These are phyloP conservation scores for Enteromius radiatus DNA, from an alignment of 2,797 vertebrate genomes.

Conservation along the genomic window DNA sequence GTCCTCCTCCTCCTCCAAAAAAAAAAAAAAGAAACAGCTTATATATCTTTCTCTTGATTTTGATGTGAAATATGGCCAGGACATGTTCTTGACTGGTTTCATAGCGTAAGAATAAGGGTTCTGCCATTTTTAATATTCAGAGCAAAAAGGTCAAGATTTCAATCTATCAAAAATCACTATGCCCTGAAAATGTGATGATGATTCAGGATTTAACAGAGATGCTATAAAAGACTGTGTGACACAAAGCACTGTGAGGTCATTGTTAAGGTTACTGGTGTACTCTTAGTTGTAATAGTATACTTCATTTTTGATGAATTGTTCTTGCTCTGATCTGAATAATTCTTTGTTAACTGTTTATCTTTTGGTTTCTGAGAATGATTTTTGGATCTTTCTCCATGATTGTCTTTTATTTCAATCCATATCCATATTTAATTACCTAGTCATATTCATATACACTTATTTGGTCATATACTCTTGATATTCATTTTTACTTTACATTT, in stretches of 20 bases:
- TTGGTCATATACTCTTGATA: neutral
- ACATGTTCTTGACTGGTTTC: slow-evolving; percentile 6
- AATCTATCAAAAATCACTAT: slow-evolving; percentile 31
- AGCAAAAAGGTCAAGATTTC: slow-evolving; percentile 28
- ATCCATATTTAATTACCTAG: neutral
- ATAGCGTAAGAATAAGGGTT: neutral
- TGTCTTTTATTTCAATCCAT: neutral
- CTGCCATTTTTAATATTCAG: slow-evolving; percentile 37
- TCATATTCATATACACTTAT: neutral
- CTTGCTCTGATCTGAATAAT: neutral
- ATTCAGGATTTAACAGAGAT: neutral
- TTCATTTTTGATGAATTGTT: neutral
- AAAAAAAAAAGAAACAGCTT: neutral
- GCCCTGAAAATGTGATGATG: slow-evolving; percentile 2
- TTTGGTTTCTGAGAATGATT: neutral
- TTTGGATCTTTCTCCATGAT: neutral
- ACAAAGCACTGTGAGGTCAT: neutral
- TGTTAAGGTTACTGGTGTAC: neutral
- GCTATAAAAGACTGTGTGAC: neutral
- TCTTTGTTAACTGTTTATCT: neutral
- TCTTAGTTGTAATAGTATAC: neutral
- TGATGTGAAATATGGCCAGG: neutral
- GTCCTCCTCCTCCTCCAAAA: too few relatives aligned
- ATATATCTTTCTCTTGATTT: neutral
- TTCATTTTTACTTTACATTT: neutral